Base-by-base conservation (phyloP, 2,797 vertebrate species). In the Manis crassicaudata region DNA sequence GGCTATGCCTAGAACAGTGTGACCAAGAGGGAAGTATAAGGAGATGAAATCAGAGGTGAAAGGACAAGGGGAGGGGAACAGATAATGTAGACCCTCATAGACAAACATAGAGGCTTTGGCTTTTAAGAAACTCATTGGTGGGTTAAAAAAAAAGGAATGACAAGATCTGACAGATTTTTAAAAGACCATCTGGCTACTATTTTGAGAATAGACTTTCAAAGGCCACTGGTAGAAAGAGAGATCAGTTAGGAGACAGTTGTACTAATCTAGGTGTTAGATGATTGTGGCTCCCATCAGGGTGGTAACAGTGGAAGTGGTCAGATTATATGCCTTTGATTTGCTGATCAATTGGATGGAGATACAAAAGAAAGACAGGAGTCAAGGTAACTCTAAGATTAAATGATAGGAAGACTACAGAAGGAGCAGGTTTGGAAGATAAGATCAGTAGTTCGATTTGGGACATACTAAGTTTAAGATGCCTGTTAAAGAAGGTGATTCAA, bases 401-500 rank as follows among this genome's bases (percentile, higher is more conserved):
- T 54, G 7, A 40, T 46, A 52, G 27, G 20, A 93, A 85, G 54
- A 93, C 54, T 92, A 86, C 60, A 72, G 88, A 56, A 84, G 25
- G 52, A 86, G 21, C 35, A 82, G 37, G 37, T 58, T 63, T 46
- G n/a, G 65, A 79, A 90, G 46, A 72, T 70, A 76, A 87, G 68
- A 83, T 46, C 21, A 68, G 29, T 23, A 86, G 63, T 46, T 93
- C 70, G 96, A 65, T 67, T 79, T 87, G 70, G 68, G 63, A 79
- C 20, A 56, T 27, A 29, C 46, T 88, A 67, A 92, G 20, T 91
- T 93, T 94, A 62, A 95, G 32, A 86, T 81, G 17, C 29, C 21
- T 76, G 65, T 43, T 95, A 76, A 91, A 62, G 43, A 84, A 76
- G 37, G 12, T 65, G n/a, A 86, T 76, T 86, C 54, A 85, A 86